Evolutionary conservation across 1,140 invertebrate genomes (phyloP).

Genomic region (Meloidogyne chitwoodi): DNA sequence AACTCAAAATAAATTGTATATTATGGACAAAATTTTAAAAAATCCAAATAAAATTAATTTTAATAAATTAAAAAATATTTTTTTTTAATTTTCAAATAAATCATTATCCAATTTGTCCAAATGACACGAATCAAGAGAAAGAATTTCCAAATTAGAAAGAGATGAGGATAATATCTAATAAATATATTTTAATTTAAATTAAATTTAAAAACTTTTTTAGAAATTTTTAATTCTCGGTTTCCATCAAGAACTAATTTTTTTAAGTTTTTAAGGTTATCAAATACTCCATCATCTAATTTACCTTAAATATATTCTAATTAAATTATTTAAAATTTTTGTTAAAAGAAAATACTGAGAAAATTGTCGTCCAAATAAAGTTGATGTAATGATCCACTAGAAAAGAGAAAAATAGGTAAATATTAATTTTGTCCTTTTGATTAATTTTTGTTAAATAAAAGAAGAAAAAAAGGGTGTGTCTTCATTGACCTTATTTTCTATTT

Average conservation of each 20-base stretch:
- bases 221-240: conserved; percentile 8
- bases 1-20: no score
- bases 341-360: neutral
- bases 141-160: neutral
- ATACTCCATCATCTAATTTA: conserved; percentile 20
- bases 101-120: conserved; percentile 9
- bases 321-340: neutral
- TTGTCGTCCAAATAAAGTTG: conserved; percentile 25
- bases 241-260: conserved; percentile 23
- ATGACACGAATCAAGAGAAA: conserved; percentile 10
- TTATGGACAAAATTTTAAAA: no score
- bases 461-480: no score
- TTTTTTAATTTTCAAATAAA: conserved; percentile 17
- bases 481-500: no score
- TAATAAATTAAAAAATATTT: no score
- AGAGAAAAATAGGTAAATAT: no score
- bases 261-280: conserved; percentile 20
- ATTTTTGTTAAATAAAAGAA: no score
- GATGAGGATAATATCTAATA: conserved; percentile 1
- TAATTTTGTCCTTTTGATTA: no score
- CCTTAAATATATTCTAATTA: neutral
- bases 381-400: no score
- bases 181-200: neutral
- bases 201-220: neutral
- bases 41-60: no score